phyloP scores from a whole-genome alignment of 2,888 invertebrate species.

The Dicycla oo region DNA sequence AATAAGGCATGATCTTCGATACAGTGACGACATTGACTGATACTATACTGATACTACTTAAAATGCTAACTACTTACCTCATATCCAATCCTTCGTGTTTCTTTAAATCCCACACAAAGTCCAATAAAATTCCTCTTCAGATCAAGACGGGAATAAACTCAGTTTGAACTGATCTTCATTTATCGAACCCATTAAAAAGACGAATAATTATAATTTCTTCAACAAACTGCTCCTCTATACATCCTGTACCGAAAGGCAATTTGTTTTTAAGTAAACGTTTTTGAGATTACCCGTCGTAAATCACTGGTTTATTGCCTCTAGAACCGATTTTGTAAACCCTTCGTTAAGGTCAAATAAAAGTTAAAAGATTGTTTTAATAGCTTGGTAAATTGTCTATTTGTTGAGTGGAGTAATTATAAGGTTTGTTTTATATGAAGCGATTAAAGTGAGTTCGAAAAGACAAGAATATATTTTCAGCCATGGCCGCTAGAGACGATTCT shows the following conservation, averaged over 20 bases:
- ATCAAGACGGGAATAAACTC: conserved; percentile 23
- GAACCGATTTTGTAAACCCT: conserved; percentile 66
- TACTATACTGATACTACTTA: not conserved
- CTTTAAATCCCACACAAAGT: conserved; percentile 2
- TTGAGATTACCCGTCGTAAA: conserved; percentile 71
- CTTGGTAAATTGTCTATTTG: conserved; percentile 56
- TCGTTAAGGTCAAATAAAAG: conserved; percentile 62
- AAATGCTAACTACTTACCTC: conserved; percentile 7
- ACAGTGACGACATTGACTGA: not conserved
- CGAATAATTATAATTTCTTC: conserved; percentile 49
- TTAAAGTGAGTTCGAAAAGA: not conserved
- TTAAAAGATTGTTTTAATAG: conserved; percentile 60
- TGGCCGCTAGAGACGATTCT: no score
- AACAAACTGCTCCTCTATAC: conserved; percentile 41
- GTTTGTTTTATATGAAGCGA: conserved; percentile 9
- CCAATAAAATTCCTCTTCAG: conserved; percentile 20
- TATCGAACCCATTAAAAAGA: conserved; percentile 47
- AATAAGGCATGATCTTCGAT: not conserved
- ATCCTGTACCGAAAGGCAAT: conserved; percentile 63
- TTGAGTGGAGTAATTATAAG: conserved; percentile 37
- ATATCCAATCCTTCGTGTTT: not conserved
- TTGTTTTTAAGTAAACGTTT: conserved; percentile 66
- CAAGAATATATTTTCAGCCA: not conserved
- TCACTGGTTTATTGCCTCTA: conserved; percentile 74
- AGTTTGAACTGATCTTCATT: conserved; percentile 34